Base-by-base conservation (phyloP, 1,140 invertebrate genomes). In the Sycobia sp. region DNA sequence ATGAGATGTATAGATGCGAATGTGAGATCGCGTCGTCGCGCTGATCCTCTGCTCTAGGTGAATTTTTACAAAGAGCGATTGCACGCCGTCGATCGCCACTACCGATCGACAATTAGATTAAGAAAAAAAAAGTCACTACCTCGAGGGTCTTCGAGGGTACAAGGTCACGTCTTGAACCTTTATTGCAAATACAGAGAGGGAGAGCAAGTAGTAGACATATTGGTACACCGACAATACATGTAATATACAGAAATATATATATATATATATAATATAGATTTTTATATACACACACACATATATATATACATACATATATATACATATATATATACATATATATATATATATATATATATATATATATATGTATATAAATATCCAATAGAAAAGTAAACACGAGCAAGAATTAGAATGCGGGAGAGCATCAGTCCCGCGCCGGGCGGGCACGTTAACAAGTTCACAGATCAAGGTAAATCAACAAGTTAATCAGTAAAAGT, bases 91-190 rank as follows among this genome's bases (percentile, higher is more conserved):
- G 60, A 57, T 57, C 49, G 62, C 36, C 39, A 46, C 55, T 65
- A 59, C 22, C 55, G 62, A 65, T 65, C 54, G 49, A 58, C 23
- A 43, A n/a, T 27, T 16, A 27, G 46, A 47, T 34, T 9, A 29
- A 56, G 25, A 32, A 56, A 56, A 62, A 55, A 49, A 32, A 54
- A 49, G 34, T 50, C 38, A 67, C 66, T 70, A 68, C 65, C 66
- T 69, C 71, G 72, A 72, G 71, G 72, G 72, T 74, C 72, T 72
- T 74, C 72, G 72, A 73, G 70, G 72, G 65, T 67, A 65, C 67
- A 59, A 67, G 65, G 65, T 32, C 66, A 62, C 64, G 67, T 67
- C 64, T 61, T 16, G 36, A 14, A 43, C 41, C 8, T 43, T 4
- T 32, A 32, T 50, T 16, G 2, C 2, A 44, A 2, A 44, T 3